Conservation (phyloP, 2,888 invertebrate genomes). For the Lithophane leautieri region DNA sequence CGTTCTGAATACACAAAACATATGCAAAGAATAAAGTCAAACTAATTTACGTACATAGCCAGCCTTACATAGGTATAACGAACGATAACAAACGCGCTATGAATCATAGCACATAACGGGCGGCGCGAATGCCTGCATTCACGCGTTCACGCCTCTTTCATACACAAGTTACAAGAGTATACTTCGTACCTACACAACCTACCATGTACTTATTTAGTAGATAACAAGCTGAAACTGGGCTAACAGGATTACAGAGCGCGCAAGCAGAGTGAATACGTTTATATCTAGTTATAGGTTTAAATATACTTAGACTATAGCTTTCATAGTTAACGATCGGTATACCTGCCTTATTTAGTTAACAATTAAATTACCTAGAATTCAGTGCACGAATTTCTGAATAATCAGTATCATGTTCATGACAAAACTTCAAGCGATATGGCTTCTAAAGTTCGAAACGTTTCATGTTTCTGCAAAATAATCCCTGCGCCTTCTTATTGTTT, state of each 20-base stretch:
- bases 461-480: neutral
- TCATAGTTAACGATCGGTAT: conserved; percentile 5
- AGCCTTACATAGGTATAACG: conserved; percentile 38
- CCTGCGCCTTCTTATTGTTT: neutral
- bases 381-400: neutral
- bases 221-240: conserved; percentile 81
- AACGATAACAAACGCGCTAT: conserved; percentile 53
- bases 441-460: neutral
- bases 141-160: conserved; percentile 53
- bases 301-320: conserved; percentile 27
- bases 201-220: conserved; percentile 64
- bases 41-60: conserved; percentile 29
- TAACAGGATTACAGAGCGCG: conserved; percentile 82
- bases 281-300: conserved; percentile 65
- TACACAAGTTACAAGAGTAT: conserved; percentile 34
- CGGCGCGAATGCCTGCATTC: conserved; percentile 50
- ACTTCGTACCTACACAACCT: conserved; percentile 19
- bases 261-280: conserved; percentile 64
- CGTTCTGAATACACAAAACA: conserved; percentile 42
- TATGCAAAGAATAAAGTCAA: conserved; percentile 47
- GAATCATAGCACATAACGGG: conserved; percentile 57
- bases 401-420: neutral
- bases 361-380: neutral
- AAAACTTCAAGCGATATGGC: neutral
- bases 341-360: neutral